phyloP scores from a whole-genome alignment of 2,888 invertebrate genomes.

The Crioceris asparagi region DNA sequence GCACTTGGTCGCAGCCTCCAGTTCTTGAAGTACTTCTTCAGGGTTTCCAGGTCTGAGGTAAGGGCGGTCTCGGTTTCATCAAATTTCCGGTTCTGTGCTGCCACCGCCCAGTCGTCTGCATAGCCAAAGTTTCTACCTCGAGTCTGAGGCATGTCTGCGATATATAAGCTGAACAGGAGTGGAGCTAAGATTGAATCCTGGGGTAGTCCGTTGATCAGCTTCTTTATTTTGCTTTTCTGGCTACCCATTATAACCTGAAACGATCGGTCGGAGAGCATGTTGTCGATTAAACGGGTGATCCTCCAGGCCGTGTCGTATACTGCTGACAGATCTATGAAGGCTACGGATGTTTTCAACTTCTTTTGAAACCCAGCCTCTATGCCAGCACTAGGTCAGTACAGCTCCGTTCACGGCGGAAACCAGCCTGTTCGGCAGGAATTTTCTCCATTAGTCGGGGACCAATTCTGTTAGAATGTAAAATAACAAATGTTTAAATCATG shows the following conservation, averaged over 20 bases:
- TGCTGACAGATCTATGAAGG: constrained; percentile 10
- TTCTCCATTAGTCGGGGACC: background rate
- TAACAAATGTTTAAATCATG: too few species aligned
- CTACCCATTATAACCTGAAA: constrained; percentile 1
- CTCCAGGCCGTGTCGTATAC: constrained; percentile 4
- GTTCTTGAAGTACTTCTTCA: constrained; percentile 9
- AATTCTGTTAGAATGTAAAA: too few species aligned
- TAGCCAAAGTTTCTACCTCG: constrained; percentile 12
- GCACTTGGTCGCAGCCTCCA: constrained; percentile 10
- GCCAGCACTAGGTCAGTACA: constrained; percentile 2
- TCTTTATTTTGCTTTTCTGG: background rate
- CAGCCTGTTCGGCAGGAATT: constrained; percentile 4
- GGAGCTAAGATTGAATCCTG: background rate
- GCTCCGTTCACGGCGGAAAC: constrained; percentile 2
- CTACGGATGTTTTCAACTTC: constrained; percentile 1
- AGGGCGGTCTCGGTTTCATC: constrained; percentile 6
- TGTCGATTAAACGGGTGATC: constrained; percentile 1
- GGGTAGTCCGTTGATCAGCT: constrained; percentile 2
- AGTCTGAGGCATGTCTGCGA: constrained; percentile 13
- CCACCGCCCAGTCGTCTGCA: constrained; percentile 10
- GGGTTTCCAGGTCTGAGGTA: constrained; percentile 4
- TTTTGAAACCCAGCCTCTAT: constrained; percentile 1
- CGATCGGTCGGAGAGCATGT: constrained; percentile 2
- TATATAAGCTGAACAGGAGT: constrained; percentile 12
- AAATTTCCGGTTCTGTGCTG: constrained; percentile 4